phyloP scores from a whole-genome alignment of 2,113 vertebrate genomes.

The Pedionomus torquatus region DNA sequence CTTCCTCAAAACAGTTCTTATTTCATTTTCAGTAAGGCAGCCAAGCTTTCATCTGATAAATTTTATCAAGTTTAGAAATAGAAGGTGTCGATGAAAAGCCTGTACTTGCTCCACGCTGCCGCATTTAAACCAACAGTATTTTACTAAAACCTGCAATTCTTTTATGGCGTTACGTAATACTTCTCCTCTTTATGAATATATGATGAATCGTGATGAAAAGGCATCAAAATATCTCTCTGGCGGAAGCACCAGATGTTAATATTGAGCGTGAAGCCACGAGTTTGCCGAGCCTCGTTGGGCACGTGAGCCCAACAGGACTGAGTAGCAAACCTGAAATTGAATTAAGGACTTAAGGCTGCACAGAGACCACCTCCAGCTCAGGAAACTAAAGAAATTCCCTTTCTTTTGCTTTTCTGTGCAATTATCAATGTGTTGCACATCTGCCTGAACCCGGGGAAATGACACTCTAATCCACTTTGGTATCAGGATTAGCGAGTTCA shows the following conservation, averaged over 20 bases:
- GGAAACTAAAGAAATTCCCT: background rate
- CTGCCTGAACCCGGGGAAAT: background rate
- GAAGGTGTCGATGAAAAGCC: background rate
- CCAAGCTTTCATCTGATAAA: background rate
- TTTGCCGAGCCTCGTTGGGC: background rate
- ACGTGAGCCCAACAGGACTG: background rate
- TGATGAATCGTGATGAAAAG: background rate
- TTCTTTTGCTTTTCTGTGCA: background rate
- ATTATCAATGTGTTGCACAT: background rate
- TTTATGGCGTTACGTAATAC: background rate
- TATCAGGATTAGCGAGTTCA: background rate
- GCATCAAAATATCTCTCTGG: background rate
- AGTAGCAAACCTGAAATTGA: background rate
- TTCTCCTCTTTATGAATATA: background rate
- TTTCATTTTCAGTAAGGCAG: constrained; percentile 36
- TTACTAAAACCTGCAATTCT: background rate
- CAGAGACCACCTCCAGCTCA: background rate
- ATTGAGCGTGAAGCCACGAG: background rate
- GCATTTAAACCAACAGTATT: background rate
- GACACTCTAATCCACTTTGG: constrained; percentile 8
- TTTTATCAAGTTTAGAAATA: background rate
- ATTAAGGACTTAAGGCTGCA: background rate
- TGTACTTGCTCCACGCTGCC: background rate
- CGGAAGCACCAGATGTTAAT: background rate
- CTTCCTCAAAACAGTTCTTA: constrained; percentile 51